Base-by-base conservation (phyloP, 2,113 vertebrate species). In the Taurulus bubalis region DNA sequence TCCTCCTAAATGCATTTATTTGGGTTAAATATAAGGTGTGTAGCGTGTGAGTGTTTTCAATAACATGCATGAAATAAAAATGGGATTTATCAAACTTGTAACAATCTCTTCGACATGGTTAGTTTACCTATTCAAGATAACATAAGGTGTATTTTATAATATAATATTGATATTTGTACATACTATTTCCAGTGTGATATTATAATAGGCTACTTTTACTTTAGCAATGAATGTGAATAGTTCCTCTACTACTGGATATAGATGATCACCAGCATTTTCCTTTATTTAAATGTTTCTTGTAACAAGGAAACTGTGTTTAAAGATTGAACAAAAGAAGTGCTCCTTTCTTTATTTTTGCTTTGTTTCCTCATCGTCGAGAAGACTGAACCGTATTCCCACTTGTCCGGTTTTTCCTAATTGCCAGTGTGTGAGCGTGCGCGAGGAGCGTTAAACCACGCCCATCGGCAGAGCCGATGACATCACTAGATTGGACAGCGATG, bases 401-500 rank as follows among this genome's bases (percentile, higher is more conserved):
- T 45, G 38, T 26, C 63, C 1, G 5, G 15, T 63, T 63, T 62
- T 11, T n/a, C 9, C 12, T 9, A 11, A 10, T 24, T 6, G 8
- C 3, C 20, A 3, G 53, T 14, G 65, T 20, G 40, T 6, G 63
- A 3, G 63, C 0, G 47, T 9, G 67, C 7, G 47, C 22, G 6
- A 20, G 47, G 6, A 1, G 24, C 7, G 11, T 22, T 9, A 64
- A 51, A 16, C 71, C 77, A n/a, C 89, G 69, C 90, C 87, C 64
- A 24, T 11, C 1, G 0, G 1, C 30, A 1, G 32, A 3, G 2
- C 1, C 10, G 0, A 26, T 89, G 84, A 90, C 69, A 91, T 92
- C 72, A 90, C 6, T 1, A 8, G 2, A 24, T 1, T 30, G 30
- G 56, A 60, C 80, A 40, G 85, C 42, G 91, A 95, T 95, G 94